Evolutionary conservation across 2,113 vertebrate genomes (phyloP).

Genomic region (Paradoxurus hermaphroditus): DNA sequence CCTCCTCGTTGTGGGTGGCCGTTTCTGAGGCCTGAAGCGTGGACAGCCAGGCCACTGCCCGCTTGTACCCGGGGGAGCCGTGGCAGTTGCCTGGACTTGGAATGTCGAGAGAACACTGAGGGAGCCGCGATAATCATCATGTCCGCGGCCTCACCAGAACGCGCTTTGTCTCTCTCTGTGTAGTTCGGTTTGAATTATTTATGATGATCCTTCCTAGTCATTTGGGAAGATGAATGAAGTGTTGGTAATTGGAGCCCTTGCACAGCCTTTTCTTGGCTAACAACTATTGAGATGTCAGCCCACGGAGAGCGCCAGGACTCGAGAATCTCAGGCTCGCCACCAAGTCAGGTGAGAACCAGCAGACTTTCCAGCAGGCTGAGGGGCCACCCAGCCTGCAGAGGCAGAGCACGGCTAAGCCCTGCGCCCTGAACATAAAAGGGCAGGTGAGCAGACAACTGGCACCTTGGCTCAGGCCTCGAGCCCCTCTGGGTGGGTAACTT

Average conservation of each 20-base stretch:
- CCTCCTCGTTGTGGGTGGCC: neutral
- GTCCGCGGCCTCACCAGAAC: neutral
- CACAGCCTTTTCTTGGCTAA: neutral
- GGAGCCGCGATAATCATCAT: neutral
- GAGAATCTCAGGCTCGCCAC: neutral
- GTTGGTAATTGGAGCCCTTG: neutral
- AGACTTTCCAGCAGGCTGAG: neutral
- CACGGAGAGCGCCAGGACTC: accelerated
- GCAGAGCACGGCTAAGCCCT: neutral
- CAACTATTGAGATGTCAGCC: neutral
- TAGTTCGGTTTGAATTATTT: neutral
- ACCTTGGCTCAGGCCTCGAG: neutral
- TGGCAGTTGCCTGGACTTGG: neutral
- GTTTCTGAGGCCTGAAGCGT: neutral
- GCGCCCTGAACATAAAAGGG: too few species aligned
- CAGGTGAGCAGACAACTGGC: neutral
- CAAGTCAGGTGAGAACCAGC: neutral
- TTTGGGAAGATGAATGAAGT: neutral
- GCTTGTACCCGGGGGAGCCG: neutral
- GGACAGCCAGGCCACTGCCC: accelerated
- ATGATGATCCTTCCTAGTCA: neutral
- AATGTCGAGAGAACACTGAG: accelerated
- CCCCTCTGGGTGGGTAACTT: neutral
- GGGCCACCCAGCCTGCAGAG: neutral
- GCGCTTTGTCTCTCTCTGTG: neutral